These are phyloP conservation scores for Nymphicus hollandicus DNA, from an alignment of 2,113 vertebrate species.

Conservation along the genomic window DNA sequence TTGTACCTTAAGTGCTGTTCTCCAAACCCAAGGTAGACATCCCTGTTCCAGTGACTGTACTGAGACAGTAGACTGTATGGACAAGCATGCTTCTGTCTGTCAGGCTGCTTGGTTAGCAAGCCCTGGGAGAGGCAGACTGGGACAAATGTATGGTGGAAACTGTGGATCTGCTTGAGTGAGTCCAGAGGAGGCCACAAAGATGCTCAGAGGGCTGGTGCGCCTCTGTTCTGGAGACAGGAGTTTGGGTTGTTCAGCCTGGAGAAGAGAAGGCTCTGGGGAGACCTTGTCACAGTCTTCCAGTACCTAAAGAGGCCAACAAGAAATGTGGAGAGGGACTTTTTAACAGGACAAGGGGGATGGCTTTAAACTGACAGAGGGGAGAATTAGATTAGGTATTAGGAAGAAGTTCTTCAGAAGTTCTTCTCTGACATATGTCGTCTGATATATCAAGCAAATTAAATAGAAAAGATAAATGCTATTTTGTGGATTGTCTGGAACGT, in stretches of 20 bases:
- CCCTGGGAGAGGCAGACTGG: neutral
- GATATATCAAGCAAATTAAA: neutral
- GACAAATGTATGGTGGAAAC: fast-evolving
- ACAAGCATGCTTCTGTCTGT: neutral
- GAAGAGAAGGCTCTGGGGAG: neutral
- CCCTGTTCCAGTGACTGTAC: neutral
- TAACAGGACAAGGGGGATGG: too few relatives aligned
- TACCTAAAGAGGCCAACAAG: neutral
- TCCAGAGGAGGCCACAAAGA: neutral
- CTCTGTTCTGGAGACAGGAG: neutral
- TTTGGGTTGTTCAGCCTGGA: neutral
- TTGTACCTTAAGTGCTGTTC: neutral
- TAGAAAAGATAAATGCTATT: neutral
- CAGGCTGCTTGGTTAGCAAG: neutral
- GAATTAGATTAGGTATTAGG: too few relatives aligned
- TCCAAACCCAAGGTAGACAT: neutral
- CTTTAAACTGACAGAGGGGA: too few relatives aligned
- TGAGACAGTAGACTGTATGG: neutral
- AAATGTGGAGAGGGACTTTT: neutral
- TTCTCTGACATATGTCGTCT: neutral
- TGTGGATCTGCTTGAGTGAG: neutral
- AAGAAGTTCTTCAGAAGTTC: too few relatives aligned
- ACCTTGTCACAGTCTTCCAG: neutral
- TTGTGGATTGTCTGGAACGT: neutral
- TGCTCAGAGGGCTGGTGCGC: neutral